Base-by-base conservation (phyloP, 2,797 vertebrate species). In the Harpagifer antarcticus region DNA sequence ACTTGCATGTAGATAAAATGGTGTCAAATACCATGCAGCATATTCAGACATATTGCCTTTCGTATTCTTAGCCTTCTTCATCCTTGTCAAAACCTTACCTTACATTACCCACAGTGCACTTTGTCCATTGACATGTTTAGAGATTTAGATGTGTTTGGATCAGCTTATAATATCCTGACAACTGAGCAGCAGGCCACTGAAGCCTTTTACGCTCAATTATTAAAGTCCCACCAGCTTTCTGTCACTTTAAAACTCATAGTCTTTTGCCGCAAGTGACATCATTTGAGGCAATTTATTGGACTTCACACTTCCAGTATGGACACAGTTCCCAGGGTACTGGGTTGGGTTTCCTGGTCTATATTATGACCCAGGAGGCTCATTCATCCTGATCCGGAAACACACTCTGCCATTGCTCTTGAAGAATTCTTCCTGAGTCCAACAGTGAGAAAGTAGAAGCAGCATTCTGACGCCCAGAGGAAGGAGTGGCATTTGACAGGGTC, bases 401-500 rank as follows among this genome's bases (percentile, higher is more conserved):
- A 61, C 52, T 20, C n/a, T 23, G 50, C n/a, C 23, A 44, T 37
- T 3, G 12, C 42, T 72, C 17, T 10, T 23, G 40, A 9, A 13
- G 44, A 4, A 31, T 59, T 37, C 15, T n/a, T 42, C 45, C 49
- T 37, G 12, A 61, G 43, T 76, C 50, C 45, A 53, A 23, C 49
- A 37, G 20, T 66, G 65, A 54, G 59, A 85, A 68, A 42, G 60
- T 43, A 60, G 61, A 56, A 16, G 55, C 53, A 42, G 43, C 52
- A 57, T 74, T 64, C 13, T 71, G 54, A 76, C 15, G 0, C 27
- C 37, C 49, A 44, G 12, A 33, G 37, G 48, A 72, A 45, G 68
- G 60, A 42, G 14, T 76, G 78, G 58, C 60, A 68, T 74, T 79
- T 81, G 52, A 5, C 55, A 1, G 13, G 43, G 75, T 71, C 19